Base-by-base conservation (phyloP, 2,888 invertebrate species). In the Tridacna gigas region DNA sequence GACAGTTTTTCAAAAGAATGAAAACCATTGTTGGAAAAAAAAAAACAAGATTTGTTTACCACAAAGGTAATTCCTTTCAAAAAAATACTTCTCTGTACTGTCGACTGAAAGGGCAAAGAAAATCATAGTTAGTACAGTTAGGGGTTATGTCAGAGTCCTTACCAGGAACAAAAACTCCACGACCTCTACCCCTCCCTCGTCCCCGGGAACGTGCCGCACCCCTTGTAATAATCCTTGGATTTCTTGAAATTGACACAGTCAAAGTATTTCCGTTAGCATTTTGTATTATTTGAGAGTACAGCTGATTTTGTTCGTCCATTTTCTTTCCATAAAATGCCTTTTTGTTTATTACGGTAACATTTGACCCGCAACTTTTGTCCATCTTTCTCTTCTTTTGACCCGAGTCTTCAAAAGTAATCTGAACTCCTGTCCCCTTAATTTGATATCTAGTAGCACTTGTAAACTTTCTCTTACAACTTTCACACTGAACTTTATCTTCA, bases 401-500 rank as follows among this genome's bases (percentile, higher is more conserved):
- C 9, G 80, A 77, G 45, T 82, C 77, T 18, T 61, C 79, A 22
- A 74, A 80, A n/a, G 51, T 63, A 0, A 71, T 48, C 11, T 22
- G 51, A 26, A 47, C 71, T 15, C 71, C 71, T 12, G 81, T 80
- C 28, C 61, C 56, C 37, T 77, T 56, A 11, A 22, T 61, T 60
- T 74, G 65, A 83, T 80, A 86, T 69, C 74, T 82, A 22, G 88
- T 88, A 63, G 81, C 75, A 76, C 79, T 80, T 22, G 83, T 88
- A 22, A 95, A 90, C 75, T 87, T 90, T 77, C 93, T 90, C 47
- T 88, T 92, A 95, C 96, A 96, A 95, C 96, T 94, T 95, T 97
- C 96, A 95, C 98, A 98, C 84, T 96, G 96, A 90, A 96, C 97
- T 94, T 97, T 97, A 94, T 97, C 97, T 90, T 96, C 96, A 76